These are phyloP conservation scores for Ceratoteleas bidentatus DNA, from an alignment of 1,140 invertebrate species.

Conservation along the genomic window DNA sequence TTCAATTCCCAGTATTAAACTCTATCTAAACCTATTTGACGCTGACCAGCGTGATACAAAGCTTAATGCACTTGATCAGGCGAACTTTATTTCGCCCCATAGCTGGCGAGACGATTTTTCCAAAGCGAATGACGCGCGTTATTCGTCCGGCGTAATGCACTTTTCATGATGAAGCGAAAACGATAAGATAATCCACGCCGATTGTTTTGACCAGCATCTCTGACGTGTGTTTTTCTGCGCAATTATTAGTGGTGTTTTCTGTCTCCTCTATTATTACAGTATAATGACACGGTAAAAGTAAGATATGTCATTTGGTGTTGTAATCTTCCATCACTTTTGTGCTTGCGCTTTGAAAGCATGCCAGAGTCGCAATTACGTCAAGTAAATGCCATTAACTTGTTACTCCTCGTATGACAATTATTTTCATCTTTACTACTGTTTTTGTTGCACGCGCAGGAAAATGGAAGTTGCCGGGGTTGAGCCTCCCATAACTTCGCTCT, in stretches of 20 bases:
- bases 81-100: too few species aligned
- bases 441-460: constrained; percentile 28
- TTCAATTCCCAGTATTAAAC: too few species aligned
- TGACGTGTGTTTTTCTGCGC: constrained; percentile 19
- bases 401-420: constrained; percentile 40
- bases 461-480: background rate
- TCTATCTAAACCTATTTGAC: too few species aligned
- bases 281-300: constrained; percentile 51
- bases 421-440: constrained; percentile 28
- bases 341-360: constrained; percentile 30
- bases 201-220: too few species aligned
- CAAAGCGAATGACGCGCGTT: too few species aligned
- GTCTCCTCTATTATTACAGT: constrained; percentile 46
- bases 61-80: too few species aligned
- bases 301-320: constrained; percentile 56
- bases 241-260: constrained; percentile 43
- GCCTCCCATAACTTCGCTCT: background rate
- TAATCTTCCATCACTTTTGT: constrained; percentile 45
- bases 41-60: too few species aligned
- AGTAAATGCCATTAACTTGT: constrained; percentile 56
- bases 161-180: too few species aligned
- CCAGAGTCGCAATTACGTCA: constrained; percentile 43
- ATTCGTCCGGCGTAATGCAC: too few species aligned
- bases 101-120: too few species aligned
- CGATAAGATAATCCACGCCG: too few species aligned